Base-by-base conservation (phyloP, 2,888 invertebrate genomes). In the Stomorhina lunata region DNA sequence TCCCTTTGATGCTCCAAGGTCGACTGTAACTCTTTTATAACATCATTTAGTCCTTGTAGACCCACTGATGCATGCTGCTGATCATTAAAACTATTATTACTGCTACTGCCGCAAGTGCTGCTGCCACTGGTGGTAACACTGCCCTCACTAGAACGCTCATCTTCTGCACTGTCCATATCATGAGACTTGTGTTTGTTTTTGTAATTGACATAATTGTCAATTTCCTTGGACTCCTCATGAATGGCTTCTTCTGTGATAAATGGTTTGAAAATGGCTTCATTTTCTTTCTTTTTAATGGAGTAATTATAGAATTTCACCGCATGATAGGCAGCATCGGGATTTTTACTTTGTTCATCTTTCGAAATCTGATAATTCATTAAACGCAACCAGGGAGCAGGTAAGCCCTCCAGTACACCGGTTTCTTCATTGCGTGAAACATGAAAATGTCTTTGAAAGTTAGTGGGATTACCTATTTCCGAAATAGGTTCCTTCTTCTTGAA, bases 231-330 rank as follows among this genome's bases (percentile, higher is more conserved):
- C 89, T 97, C 96, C 86, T 96, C 95, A 81, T 94, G 95, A 80
- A 96, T 96, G 10, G 94, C 93, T 87, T 95, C 94, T 87, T 95
- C 95, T 0, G 96, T 96, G n/a, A 95, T 93, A 84, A 96, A 94
- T 0, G 95, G 95, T 88, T 97, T 97, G 88, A 95, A 96, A 4
- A 93, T 93, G 55, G 94, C 94, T 68, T 93, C 93, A 55, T 93
- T 93, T 59, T 94, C 94, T 86, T 95, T 95, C 87, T 96, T 95
- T 88, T 96, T 96, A 85, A 96, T 95, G 9, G 96, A 95, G 91
- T 96, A 96, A 89, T 97, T 96, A 89, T 97, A 97, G 89, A 95
- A 97, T 88, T 96, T 96, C 68, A 98, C 94, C 27, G 98, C 98
- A 88, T 97, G 96, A 73, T 97, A 94, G 1, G 97, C 97, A 40